Evolutionary conservation across 2,797 vertebrate species (phyloP).

Genomic region (Spinibarbus caldwelli): DNA sequence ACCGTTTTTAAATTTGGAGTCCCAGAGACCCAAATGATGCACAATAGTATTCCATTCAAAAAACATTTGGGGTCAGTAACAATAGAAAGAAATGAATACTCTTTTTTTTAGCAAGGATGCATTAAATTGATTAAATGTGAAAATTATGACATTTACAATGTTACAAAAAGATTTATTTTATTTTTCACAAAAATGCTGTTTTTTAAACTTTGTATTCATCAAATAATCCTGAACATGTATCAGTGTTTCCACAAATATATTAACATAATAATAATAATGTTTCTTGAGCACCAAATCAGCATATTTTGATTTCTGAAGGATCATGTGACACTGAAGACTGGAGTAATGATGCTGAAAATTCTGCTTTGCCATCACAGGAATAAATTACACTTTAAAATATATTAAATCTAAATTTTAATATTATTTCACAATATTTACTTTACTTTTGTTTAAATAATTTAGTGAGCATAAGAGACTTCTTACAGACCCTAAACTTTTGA

Average conservation of each 20-base stretch:
- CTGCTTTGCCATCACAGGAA: too few relatives aligned
- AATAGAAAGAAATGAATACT: not conserved
- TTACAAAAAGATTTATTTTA: not conserved
- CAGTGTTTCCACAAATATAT: not conserved
- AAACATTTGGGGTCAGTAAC: not conserved
- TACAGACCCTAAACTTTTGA: not conserved
- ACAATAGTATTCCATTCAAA: not conserved
- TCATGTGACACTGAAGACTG: not conserved
- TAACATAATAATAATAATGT: not conserved
- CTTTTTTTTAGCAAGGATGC: not conserved
- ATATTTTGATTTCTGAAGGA: not conserved
- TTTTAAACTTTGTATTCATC: not conserved
- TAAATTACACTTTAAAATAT: too few relatives aligned
- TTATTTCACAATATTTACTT: too few relatives aligned
- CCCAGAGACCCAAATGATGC: not conserved
- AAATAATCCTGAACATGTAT: not conserved
- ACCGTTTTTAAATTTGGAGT: not conserved
- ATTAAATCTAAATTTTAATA: too few relatives aligned
- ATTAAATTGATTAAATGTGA: not conserved
- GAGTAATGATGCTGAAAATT: too few relatives aligned
- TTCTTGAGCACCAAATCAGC: not conserved
- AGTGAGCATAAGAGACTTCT: not conserved
- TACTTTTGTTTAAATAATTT: too few relatives aligned
- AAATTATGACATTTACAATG: not conserved
- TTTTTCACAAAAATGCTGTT: not conserved